A percentile compares a stretch with the other conserved stretches of the same genome.
Evolutionary conservation across 2,113 vertebrate genomes (phyloP).

Genomic region (Perca fluviatilis): DNA sequence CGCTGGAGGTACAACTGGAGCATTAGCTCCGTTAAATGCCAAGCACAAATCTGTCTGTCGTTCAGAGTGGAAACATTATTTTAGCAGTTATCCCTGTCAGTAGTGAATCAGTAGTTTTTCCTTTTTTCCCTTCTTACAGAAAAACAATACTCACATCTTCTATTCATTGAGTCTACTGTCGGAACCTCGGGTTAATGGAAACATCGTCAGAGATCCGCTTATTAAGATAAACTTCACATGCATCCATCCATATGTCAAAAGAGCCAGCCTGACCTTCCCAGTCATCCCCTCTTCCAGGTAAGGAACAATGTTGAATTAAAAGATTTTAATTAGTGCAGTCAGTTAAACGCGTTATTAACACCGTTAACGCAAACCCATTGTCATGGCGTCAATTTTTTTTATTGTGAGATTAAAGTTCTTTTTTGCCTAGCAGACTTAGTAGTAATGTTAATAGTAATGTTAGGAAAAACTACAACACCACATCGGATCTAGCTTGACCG

Average conservation of each 20-base stretch:
- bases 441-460: no score
- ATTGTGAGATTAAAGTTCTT: no score
- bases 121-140: slow-evolving; percentile 56
- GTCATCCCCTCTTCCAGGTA: slow-evolving; percentile 77
- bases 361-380: no score
- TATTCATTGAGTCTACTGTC: slow-evolving; percentile 79
- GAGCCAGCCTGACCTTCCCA: slow-evolving; percentile 75
- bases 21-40: background rate
- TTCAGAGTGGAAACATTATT: accelerated
- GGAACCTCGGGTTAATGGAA: slow-evolving; percentile 61
- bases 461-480: no score
- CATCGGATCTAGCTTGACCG: no score
- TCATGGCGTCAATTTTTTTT: no score
- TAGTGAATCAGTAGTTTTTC: no score
- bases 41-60: background rate
- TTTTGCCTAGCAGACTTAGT: no score
- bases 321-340: background rate
- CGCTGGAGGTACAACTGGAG: slow-evolving; percentile 66
- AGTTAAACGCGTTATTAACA: no score
- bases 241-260: slow-evolving; percentile 77
- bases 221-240: slow-evolving; percentile 80
- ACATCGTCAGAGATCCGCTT: slow-evolving; percentile 77
- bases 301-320: background rate
- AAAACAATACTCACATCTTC: slow-evolving; percentile 77
- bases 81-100: background rate